Percentiles rank a stretch among this genome's conserved stretches.
Conservation (phyloP, 1,140 invertebrate species). For the Brachionus paranguensis region DNA sequence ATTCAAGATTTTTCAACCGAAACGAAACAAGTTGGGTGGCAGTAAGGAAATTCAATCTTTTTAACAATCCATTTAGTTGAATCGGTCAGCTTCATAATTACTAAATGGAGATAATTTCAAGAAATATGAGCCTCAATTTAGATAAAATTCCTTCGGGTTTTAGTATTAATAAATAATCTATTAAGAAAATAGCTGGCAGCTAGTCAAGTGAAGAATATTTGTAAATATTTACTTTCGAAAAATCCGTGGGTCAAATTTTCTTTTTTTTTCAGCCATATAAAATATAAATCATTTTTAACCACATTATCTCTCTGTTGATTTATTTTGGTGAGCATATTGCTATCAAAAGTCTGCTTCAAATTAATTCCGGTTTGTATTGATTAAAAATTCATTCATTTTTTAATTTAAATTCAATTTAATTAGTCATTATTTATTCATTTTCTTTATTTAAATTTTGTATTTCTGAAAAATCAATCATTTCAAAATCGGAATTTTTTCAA, state of each 20-base stretch:
- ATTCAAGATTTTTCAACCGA: not conserved
- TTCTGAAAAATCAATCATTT: not conserved
- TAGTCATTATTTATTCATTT: not conserved
- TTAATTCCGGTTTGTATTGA: not conserved
- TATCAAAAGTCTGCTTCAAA: not conserved
- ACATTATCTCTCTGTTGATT: not conserved
- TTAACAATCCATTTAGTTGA: not conserved
- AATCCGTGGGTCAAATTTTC: not conserved
- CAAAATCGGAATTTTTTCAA: too few relatives aligned
- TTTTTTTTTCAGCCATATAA: not conserved
- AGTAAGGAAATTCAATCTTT: not conserved
- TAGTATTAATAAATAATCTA: not conserved
- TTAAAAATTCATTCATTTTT: not conserved
- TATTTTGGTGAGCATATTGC: not conserved
- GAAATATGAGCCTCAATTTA: not conserved
- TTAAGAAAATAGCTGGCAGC: not conserved
- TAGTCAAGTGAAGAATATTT: not conserved
- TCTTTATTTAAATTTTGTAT: not conserved
- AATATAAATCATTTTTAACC: not conserved
- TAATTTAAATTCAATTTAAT: not conserved
- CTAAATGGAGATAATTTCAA: not conserved
- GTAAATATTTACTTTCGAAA: not conserved
- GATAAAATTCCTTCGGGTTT: not conserved
- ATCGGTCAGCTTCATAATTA: not conserved
- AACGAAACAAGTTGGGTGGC: not conserved